Percentiles rank a stretch among this genome's conserved stretches.
Conservation (phyloP, 1,140 invertebrate species). For the Magallana ariakensis region DNA sequence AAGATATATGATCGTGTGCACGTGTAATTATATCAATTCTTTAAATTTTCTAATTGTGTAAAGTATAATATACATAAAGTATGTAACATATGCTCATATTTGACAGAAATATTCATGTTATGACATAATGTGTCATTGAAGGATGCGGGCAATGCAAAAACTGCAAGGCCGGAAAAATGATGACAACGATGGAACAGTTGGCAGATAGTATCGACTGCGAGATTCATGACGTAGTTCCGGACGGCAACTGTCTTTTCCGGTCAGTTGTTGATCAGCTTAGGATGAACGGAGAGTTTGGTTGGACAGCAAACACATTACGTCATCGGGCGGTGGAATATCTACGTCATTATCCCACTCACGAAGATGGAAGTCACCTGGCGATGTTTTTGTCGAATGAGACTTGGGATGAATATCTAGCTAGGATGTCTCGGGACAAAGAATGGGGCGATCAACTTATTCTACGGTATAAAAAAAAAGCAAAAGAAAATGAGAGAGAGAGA, state of each 20-base stretch:
- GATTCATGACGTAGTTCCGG: conserved; percentile 57
- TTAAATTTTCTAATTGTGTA: no score
- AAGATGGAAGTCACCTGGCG: conserved; percentile 46
- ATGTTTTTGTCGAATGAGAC: conserved; percentile 44
- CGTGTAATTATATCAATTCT: no score
- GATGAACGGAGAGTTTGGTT: conserved; percentile 75
- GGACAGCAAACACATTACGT: conserved; percentile 27
- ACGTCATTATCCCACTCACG: conserved; percentile 38
- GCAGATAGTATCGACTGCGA: conserved; percentile 40
- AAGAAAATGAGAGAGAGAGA: background rate
- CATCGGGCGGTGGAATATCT: conserved; percentile 28
- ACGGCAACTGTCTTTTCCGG: conserved; percentile 58
- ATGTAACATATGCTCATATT: no score
- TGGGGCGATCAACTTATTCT: conserved; percentile 55
- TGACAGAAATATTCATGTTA: no score
- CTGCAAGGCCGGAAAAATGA: conserved; percentile 1
- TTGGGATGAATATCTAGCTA: conserved; percentile 45
- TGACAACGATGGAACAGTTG: background rate
- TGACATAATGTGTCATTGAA: background rate
- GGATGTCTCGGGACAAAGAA: conserved; percentile 44
- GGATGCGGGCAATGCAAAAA: background rate
- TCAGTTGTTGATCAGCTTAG: conserved; percentile 53
- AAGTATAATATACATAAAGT: no score
- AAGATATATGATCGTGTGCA: no score
- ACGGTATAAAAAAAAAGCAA: background rate